Base-by-base conservation (phyloP, 1,140 invertebrate genomes). In the Bradysia coprophila region DNA sequence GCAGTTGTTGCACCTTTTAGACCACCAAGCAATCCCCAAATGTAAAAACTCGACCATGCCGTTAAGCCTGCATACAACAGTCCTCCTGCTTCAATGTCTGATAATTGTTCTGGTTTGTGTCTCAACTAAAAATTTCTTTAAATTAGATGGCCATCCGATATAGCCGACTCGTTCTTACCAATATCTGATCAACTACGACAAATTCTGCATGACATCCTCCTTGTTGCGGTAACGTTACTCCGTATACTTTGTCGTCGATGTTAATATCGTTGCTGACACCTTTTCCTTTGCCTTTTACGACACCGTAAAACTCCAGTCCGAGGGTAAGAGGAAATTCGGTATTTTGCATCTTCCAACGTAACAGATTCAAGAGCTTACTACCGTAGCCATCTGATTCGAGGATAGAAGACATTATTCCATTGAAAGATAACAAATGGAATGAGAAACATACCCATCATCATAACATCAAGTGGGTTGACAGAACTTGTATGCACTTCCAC, bases 401-500 rank as follows among this genome's bases (percentile, higher is more conserved):
- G 18, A 34, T 5, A 15, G 32, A 31, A 31, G 11, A 34, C 32
- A 11, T 3, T 15, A 34, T 15, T 15, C 11, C 11, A 34, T 3
- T 34, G 13, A 9, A 8, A 31, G 28, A 31, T 9, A 9, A n/a
- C 28, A 31, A 9, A 4, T 23, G 11, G 23, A 18, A 22, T 21
- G 41, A 11, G 41, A 55, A 61, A 50, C 56, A 34, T 67, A 78
- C 83, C 69, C 42, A 77, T 68, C 87, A 95, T 92, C 36, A 72
- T 68, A 8, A 87, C 60, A 64, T 98, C 93, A 45, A 96, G 79
- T 1, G 90, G 87, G 67, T 97, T 97, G 1, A 98, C 67, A 37
- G 87, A 85, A 2, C 88, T 70, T 19, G 88, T 78, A 51, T 76
- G 63, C 21, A 96, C 75, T 58, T 79, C 68, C 10, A 96, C 69